These are phyloP conservation scores for Ellobius talpinus DNA, from an alignment of 2,113 vertebrate genomes.

Conservation along the genomic window DNA sequence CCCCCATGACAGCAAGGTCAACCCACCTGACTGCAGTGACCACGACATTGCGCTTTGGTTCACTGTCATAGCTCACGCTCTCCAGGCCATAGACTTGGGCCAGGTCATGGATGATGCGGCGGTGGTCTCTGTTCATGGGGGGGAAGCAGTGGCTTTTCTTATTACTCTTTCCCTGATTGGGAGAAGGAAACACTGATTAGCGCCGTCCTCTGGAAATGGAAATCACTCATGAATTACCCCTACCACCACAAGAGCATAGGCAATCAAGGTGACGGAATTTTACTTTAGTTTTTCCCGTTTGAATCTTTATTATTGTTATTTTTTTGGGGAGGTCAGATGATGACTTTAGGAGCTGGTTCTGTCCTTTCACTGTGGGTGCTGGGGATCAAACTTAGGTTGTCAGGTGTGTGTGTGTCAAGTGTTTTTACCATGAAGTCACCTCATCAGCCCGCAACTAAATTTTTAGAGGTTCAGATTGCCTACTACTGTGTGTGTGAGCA, in stretches of 20 bases:
- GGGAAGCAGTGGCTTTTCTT: constrained; percentile 96
- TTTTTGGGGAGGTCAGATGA: background rate
- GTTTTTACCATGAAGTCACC: background rate
- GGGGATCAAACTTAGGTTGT: background rate
- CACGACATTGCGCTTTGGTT: constrained; percentile 97
- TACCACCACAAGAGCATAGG: background rate
- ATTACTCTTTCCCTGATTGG: constrained; percentile 92
- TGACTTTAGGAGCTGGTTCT: background rate
- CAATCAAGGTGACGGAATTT: background rate
- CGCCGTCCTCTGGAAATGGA: background rate
- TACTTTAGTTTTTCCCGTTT: background rate
- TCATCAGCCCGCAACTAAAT: background rate
- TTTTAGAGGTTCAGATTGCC: background rate
- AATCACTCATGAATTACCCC: background rate
- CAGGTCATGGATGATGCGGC: constrained; percentile 96
- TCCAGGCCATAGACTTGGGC: constrained; percentile 95
- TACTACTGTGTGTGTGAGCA: background rate
- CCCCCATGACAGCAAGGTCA: background rate
- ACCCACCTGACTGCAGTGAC: constrained; percentile 95
- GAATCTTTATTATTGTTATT: background rate
- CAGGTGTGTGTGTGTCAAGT: background rate
- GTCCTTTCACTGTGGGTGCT: background rate
- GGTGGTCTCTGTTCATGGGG: constrained; percentile 97
- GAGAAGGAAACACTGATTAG: background rate
- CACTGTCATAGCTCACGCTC: constrained; percentile 97